Evolutionary conservation across 2,113 vertebrate species (phyloP).

Genomic region (Notechis scutatus): DNA sequence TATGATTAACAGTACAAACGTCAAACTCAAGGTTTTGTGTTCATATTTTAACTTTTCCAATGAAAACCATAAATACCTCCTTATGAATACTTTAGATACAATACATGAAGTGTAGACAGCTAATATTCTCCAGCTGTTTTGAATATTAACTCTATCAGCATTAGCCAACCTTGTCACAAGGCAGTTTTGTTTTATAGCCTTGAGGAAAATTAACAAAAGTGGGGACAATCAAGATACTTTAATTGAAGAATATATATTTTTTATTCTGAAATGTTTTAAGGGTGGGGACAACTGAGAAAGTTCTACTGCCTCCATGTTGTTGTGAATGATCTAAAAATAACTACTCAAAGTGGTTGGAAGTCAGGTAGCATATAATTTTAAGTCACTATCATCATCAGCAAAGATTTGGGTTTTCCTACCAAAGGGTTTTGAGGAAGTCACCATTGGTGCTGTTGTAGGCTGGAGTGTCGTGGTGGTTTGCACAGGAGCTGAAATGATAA

Average conservation of each 20-base stretch:
- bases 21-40: neutral
- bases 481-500: constrained; percentile 49
- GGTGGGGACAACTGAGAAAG: neutral
- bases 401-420: constrained; percentile 48
- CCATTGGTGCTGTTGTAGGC: fast-evolving
- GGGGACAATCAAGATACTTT: neutral
- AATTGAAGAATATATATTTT: neutral
- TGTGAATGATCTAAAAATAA: neutral
- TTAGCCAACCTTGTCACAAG: neutral
- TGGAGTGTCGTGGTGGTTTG: neutral
- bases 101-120: neutral
- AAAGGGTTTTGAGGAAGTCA: constrained; percentile 26
- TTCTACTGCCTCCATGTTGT: neutral
- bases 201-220: neutral
- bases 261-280: neutral
- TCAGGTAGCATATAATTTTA: neutral
- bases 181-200: neutral
- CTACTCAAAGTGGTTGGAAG: neutral
- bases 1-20: neutral
- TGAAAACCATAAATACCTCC: neutral
- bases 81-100: neutral
- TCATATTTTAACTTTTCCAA: neutral
- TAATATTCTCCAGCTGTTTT: neutral
- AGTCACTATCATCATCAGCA: neutral
- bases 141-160: neutral